phyloP scores from a whole-genome alignment of 1,140 invertebrate species.

The Drosophila biarmipes region DNA sequence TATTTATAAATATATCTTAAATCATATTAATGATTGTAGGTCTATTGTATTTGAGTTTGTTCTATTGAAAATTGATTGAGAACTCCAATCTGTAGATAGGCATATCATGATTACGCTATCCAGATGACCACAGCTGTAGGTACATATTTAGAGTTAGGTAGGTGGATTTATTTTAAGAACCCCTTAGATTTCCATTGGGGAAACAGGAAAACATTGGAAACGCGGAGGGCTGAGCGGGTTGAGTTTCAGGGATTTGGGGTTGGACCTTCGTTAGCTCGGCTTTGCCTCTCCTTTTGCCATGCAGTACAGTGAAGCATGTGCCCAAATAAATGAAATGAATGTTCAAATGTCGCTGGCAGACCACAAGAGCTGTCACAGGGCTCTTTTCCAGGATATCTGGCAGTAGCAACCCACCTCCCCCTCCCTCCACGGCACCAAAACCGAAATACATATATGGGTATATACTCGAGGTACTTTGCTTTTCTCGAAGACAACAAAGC shows the following conservation, averaged over 20 bases:
- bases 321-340: constrained; percentile 74
- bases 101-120: background rate
- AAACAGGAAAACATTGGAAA: constrained; percentile 9
- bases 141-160: background rate
- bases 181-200: background rate
- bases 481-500: constrained; percentile 62
- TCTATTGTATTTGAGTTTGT: too few relatives aligned
- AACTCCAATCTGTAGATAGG: too few relatives aligned
- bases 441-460: background rate
- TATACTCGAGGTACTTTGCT: constrained; percentile 11
- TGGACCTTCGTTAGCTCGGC: constrained; percentile 2
- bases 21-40: too few relatives aligned
- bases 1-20: too few relatives aligned
- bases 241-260: constrained; percentile 23
- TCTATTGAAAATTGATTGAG: too few relatives aligned
- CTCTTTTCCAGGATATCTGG: constrained; percentile 48
- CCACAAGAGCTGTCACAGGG: constrained; percentile 80
- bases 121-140: background rate
- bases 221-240: background rate
- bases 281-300: background rate
- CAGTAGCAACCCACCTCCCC: background rate
- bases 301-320: constrained; percentile 42
- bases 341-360: constrained; percentile 78
- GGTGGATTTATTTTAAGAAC: background rate
- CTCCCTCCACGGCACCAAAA: too few relatives aligned